These are phyloP conservation scores for Leptopilina boulardi DNA, from an alignment of 1,140 invertebrate species.

Conservation along the genomic window DNA sequence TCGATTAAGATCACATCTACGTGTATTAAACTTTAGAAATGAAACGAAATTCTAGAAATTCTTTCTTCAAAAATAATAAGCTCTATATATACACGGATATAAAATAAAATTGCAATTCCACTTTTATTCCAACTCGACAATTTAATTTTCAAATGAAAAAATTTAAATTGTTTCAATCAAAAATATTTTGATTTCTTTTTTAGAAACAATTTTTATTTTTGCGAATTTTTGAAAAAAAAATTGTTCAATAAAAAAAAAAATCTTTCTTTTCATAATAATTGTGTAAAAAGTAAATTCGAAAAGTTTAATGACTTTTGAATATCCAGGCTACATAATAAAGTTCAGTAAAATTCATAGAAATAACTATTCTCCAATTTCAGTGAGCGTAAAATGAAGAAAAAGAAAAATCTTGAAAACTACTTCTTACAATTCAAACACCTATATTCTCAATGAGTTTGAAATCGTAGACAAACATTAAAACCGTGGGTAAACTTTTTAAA, in stretches of 20 bases:
- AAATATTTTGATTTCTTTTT: too few relatives aligned
- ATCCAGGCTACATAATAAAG: too few relatives aligned
- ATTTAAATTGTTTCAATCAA: too few relatives aligned
- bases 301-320: constrained; percentile 18
- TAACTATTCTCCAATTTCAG: background rate
- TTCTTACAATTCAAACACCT: constrained; percentile 9
- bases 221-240: too few relatives aligned
- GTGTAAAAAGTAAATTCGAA: background rate
- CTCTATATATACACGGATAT: too few relatives aligned
- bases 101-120: too few relatives aligned
- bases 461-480: constrained; percentile 7
- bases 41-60: background rate
- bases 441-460: background rate
- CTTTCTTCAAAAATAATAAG: background rate
- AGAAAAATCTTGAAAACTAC: constrained; percentile 12
- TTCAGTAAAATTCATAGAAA: background rate
- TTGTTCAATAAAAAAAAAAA: background rate
- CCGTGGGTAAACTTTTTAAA: constrained; percentile 1
- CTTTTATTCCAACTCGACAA: too few relatives aligned
- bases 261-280: too few relatives aligned
- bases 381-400: background rate
- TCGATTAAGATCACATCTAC: constrained; percentile 9
- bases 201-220: too few relatives aligned
- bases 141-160: too few relatives aligned
- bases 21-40: background rate